Percentiles rank a stretch among this genome's conserved stretches.
These are phyloP conservation scores for Halcyon malimbica DNA, from an alignment of 2,113 vertebrate species.

Conservation along the genomic window DNA sequence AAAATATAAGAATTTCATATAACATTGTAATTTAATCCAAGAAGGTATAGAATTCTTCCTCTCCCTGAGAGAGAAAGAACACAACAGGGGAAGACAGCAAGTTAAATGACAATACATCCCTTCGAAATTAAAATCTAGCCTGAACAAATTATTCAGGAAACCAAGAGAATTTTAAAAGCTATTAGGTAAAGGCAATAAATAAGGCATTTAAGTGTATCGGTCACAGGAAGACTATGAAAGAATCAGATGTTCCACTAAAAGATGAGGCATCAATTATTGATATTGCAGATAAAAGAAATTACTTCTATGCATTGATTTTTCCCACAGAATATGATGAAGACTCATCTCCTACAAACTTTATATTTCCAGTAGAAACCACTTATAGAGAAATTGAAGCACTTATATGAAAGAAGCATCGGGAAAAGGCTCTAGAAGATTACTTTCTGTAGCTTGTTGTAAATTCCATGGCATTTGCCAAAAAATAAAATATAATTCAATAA, in stretches of 20 bases:
- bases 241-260: slow-evolving; percentile 33
- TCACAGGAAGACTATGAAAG: slow-evolving; percentile 43
- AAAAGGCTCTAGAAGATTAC: not conserved
- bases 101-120: not conserved
- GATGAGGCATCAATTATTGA: slow-evolving; percentile 50
- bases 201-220: slow-evolving; percentile 30
- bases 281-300: slow-evolving; percentile 22
- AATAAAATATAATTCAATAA: not conserved
- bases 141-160: slow-evolving; percentile 19
- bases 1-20: not conserved
- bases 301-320: slow-evolving; percentile 28
- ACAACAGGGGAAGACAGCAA: not conserved
- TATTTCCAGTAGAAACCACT: slow-evolving; percentile 16
- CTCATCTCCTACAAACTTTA: not conserved
- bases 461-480: not conserved
- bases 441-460: not conserved
- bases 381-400: not conserved
- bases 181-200: slow-evolving; percentile 44
- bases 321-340: not conserved
- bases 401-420: not conserved
- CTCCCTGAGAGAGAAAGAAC: not conserved
- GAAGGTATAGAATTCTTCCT: not conserved
- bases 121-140: not conserved
- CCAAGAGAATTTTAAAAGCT: slow-evolving; percentile 37
- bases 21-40: not conserved